Evolutionary conservation across 2,888 invertebrate genomes (phyloP), one percentile per base, ranked within the genome.

Genomic region (Ariolimax columbianus): DNA sequence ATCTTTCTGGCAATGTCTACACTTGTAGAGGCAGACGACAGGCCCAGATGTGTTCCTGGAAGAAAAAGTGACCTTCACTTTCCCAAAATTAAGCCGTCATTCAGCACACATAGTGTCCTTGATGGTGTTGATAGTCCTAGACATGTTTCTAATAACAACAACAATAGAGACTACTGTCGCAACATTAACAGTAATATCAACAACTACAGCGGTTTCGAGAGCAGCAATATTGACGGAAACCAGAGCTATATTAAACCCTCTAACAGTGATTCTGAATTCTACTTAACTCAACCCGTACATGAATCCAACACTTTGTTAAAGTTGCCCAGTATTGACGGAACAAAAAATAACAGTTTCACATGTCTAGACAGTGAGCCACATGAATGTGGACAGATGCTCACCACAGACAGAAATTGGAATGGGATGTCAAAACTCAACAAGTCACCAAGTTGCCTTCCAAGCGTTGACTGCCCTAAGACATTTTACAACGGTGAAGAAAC

Each of bases 271-370:
- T 36, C 33, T 33, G 51, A 30, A 3, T 30, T 51, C 4, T n/a
- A 75, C 11, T 33, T 30, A n/a, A n/a, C 19, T 73, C 26, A 7
- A 43, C 11, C 73, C 9, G 1, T 73, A 11, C n/a, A 7, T n/a
- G n/a, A 73, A 19, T 63, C 84, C 2, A 84, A 80, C 59, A 75
- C 73, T 59, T 70, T 80, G 19, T 68, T 85, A 30, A 85, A 81
- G 38, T 47, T 85, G 19, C 85, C 85, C 9, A 68, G 40, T 17
- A 85, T 85, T 30, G 81, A 81, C 26, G 77, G 77, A 47, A 38
- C 81, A 43, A 81, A 77, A 66, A 85, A 68, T 38, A 85, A 68
- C 85, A 81, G 81, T 75, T 66, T 75, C 33, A 19, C 81, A 9
- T 77, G 81, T 30, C 79, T 84, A 11, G 63, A 40, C 33, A 77